These are phyloP conservation scores for Drosophila longiperda DNA, from an alignment of 2,888 invertebrate genomes.

Conservation along the genomic window DNA sequence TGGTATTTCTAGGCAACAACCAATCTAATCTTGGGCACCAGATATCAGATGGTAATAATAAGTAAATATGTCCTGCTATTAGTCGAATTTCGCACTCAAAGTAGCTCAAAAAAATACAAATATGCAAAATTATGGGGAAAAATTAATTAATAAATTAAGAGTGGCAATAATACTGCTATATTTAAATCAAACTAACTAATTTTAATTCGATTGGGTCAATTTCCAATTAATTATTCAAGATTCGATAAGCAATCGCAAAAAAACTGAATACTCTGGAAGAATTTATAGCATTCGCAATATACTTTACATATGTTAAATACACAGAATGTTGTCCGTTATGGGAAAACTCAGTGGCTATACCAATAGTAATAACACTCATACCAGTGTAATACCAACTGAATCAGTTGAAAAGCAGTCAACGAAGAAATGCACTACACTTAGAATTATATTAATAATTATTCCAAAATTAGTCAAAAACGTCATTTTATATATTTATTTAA, in stretches of 20 bases:
- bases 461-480: background rate
- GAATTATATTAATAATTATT: background rate
- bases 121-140: too few species aligned
- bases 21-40: background rate
- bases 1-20: background rate
- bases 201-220: too few species aligned
- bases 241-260: background rate
- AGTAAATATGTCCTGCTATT: too few species aligned
- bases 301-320: background rate
- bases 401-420: background rate
- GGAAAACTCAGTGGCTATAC: background rate
- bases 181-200: too few species aligned
- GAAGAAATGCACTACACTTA: background rate
- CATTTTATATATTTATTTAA: too few species aligned
- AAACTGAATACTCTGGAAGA: background rate
- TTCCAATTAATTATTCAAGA: background rate
- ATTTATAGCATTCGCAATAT: background rate
- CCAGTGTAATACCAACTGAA: background rate
- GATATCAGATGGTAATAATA: background rate
- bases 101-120: too few species aligned
- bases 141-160: too few species aligned
- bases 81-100: too few species aligned
- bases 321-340: background rate
- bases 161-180: too few species aligned
- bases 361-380: too few species aligned